A percentile compares a stretch with the other conserved stretches of the same genome.
Conservation (phyloP, 2,797 vertebrate species). For the Gymnopithys bicolor region DNA sequence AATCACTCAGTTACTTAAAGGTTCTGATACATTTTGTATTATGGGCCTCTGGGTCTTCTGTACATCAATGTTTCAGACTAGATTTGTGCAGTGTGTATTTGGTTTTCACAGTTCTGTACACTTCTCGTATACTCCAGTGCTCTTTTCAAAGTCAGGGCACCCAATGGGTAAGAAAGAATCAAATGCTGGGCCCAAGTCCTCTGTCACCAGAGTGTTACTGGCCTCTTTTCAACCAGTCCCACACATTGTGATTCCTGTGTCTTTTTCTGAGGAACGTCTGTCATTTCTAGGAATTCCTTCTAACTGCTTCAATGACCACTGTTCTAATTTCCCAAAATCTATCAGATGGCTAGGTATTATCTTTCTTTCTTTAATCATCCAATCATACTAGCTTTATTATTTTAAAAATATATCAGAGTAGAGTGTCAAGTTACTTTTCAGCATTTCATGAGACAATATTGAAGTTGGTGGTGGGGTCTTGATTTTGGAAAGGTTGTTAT, state of each 20-base stretch:
- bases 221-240: background rate
- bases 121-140: background rate
- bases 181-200: background rate
- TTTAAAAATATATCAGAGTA: background rate
- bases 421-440: background rate
- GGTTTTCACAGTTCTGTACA: background rate
- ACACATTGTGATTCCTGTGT: background rate
- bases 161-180: background rate
- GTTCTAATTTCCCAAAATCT: background rate
- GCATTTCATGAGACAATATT: background rate
- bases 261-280: background rate
- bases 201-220: background rate
- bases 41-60: background rate
- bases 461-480: background rate
- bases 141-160: background rate
- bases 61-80: background rate
- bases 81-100: background rate
- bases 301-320: background rate
- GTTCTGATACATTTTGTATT: background rate
- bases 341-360: background rate
- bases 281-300: background rate
- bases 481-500: background rate
- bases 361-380: constrained; percentile 13
- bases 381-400: background rate
- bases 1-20: background rate